Percentiles rank a stretch among this genome's conserved stretches.
These are phyloP conservation scores for Sphaerophoria taeniata DNA, from an alignment of 2,888 invertebrate genomes.

Conservation along the genomic window DNA sequence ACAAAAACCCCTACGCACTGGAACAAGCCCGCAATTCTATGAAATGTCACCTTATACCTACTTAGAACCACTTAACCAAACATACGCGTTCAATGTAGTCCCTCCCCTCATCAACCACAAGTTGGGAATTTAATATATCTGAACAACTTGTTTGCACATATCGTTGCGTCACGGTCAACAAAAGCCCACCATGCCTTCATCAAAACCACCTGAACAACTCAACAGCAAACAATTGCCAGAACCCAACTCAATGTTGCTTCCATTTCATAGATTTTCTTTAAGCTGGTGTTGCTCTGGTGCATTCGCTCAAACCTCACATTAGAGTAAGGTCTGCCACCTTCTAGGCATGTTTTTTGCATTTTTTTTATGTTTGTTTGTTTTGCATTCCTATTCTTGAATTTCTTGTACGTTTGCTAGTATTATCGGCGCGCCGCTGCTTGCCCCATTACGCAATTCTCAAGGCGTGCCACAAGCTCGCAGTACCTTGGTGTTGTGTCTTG, in stretches of 20 bases:
- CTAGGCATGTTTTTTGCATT: not conserved
- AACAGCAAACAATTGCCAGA: not conserved
- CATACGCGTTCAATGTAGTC: not conserved
- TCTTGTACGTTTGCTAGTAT: constrained; percentile 20
- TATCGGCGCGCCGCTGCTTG: constrained; percentile 32
- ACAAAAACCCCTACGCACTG: no score
- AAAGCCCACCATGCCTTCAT: constrained; percentile 7
- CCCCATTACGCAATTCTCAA: constrained; percentile 54
- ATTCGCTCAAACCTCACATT: no score
- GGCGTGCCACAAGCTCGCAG: constrained; percentile 24
- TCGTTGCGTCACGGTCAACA: constrained; percentile 22
- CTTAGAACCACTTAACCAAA: not conserved
- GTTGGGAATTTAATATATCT: not conserved
- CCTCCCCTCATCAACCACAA: constrained; percentile 3
- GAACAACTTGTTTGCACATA: constrained; percentile 6
- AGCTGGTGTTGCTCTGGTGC: no score
- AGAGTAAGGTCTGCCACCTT: no score
- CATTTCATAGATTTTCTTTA: no score
- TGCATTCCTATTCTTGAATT: constrained; percentile 26
- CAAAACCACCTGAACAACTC: not conserved
- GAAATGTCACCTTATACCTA: no score
- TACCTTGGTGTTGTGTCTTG: constrained; percentile 24
- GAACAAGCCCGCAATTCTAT: no score
- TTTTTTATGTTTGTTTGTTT: constrained; percentile 7
- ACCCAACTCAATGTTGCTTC: not conserved